A percentile compares a stretch with the other conserved stretches of the same genome.
Conservation (phyloP, 2,797 vertebrate species). For the Hippopotamyrus pictus region DNA sequence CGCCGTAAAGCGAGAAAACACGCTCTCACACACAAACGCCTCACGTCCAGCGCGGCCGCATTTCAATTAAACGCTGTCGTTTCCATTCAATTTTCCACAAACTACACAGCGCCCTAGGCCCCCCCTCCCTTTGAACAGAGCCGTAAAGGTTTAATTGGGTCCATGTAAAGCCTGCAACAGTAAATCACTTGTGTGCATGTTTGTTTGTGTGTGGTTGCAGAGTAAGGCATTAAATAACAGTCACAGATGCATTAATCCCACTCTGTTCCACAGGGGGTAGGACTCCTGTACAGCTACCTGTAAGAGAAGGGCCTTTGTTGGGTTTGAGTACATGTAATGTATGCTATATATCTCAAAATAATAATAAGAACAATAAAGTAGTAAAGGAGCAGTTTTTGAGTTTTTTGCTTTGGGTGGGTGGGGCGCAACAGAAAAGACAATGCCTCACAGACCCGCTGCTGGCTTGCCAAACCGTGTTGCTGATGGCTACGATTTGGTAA, state of each 20-base stretch:
- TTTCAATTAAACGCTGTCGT: conserved; percentile 59
- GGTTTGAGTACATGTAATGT: conserved; percentile 54
- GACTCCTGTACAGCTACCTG: conserved; percentile 28
- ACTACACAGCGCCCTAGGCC: conserved; percentile 60
- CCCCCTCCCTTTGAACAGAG: conserved; percentile 43
- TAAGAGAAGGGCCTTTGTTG: conserved; percentile 38
- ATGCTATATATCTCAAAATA: conserved; percentile 10
- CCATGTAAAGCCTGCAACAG: conserved; percentile 59
- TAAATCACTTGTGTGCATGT: conserved; percentile 46
- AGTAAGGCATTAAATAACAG: conserved; percentile 38
- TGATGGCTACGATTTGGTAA: conserved; percentile 54
- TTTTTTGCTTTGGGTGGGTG: not conserved
- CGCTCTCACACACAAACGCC: conserved; percentile 36
- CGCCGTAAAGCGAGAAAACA: conserved; percentile 34
- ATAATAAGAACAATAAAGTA: conserved; percentile 33
- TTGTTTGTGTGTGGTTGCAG: conserved; percentile 23
- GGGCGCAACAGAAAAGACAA: conserved; percentile 13
- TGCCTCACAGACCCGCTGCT: conserved; percentile 24
- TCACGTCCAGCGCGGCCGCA: conserved; percentile 41
- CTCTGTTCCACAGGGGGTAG: conserved; percentile 20
- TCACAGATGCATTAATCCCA: conserved; percentile 36
- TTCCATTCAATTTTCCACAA: conserved; percentile 53
- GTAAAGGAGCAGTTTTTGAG: conserved; percentile 22
- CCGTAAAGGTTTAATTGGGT: conserved; percentile 65
- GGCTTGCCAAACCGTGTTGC: conserved; percentile 49